Percentiles rank a stretch among this genome's conserved stretches.
Evolutionary conservation across 2,797 vertebrate genomes (phyloP).

Genomic region (Nothura maculosa): DNA sequence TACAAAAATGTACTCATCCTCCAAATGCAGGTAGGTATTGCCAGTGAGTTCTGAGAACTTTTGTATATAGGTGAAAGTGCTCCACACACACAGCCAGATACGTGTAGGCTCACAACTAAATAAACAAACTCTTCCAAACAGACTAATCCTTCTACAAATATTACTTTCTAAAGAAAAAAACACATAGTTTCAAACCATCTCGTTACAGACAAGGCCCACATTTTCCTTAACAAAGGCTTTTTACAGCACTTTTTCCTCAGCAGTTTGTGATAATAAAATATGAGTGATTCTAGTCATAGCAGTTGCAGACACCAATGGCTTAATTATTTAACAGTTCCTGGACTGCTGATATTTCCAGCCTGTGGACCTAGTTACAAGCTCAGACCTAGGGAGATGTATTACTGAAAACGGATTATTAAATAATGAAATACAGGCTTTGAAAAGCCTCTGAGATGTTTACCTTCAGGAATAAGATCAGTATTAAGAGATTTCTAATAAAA

Average conservation of each 20-base stretch:
- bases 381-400: slow-evolving; percentile 65
- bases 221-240: slow-evolving; percentile 30
- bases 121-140: too few relatives aligned
- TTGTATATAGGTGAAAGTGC: background rate
- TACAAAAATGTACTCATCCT: background rate
- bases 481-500: slow-evolving; percentile 79
- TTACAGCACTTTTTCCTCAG: background rate
- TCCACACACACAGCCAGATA: background rate
- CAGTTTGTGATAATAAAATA: slow-evolving; percentile 60
- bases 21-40: background rate
- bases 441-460: slow-evolving; percentile 73
- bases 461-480: slow-evolving; percentile 72
- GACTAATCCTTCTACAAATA: background rate
- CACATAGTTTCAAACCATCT: background rate
- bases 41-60: background rate
- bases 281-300: slow-evolving; percentile 65
- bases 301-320: slow-evolving; percentile 42
- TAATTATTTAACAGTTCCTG: slow-evolving; percentile 77
- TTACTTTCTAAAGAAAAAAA: background rate
- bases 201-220: background rate
- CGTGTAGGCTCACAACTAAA: background rate
- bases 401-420: slow-evolving; percentile 77
- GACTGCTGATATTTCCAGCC: slow-evolving; percentile 65
- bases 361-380: slow-evolving; percentile 67
- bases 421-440: slow-evolving; percentile 78